Percentiles rank a stretch among this genome's conserved stretches.
These are phyloP conservation scores for Ginglymostoma cirratum DNA, from an alignment of 2,113 vertebrate genomes.

Conservation along the genomic window DNA sequence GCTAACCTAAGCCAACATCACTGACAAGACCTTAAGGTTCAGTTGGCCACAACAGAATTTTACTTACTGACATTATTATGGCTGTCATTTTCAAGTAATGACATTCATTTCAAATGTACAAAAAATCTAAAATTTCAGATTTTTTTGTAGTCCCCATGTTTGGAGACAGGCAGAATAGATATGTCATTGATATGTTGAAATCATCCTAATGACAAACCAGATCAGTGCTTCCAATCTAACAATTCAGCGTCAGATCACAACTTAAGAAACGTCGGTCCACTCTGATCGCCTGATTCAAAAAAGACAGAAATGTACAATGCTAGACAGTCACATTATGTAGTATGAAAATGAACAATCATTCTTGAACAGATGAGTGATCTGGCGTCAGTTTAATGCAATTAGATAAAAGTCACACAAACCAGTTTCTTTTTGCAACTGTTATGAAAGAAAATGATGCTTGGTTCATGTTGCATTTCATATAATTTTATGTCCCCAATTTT, in stretches of 20 bases:
- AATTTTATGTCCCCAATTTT: not conserved
- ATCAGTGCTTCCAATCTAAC: not conserved
- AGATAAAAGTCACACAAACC: not conserved
- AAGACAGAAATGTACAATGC: not conserved
- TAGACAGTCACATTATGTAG: not conserved
- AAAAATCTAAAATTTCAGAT: not conserved
- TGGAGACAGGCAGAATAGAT: not conserved
- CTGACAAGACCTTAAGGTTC: not conserved
- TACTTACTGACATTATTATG: not conserved
- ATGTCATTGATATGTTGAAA: not conserved
- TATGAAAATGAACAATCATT: not conserved
- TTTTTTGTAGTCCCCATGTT: too few species aligned
- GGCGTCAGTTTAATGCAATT: not conserved
- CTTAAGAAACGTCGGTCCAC: not conserved
- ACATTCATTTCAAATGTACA: not conserved
- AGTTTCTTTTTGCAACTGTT: not conserved
- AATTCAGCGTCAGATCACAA: not conserved
- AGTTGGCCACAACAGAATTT: not conserved
- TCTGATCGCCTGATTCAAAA: not conserved
- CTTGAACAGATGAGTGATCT: not conserved
- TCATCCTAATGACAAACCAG: not conserved
- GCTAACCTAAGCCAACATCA: not conserved
- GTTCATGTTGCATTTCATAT: not conserved
- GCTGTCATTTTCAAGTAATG: too few species aligned
- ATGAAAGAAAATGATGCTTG: not conserved